Evolutionary conservation across 2,888 invertebrate genomes (phyloP), one percentile per base, ranked within the genome.

Genomic region (Argyra leucocephala): DNA sequence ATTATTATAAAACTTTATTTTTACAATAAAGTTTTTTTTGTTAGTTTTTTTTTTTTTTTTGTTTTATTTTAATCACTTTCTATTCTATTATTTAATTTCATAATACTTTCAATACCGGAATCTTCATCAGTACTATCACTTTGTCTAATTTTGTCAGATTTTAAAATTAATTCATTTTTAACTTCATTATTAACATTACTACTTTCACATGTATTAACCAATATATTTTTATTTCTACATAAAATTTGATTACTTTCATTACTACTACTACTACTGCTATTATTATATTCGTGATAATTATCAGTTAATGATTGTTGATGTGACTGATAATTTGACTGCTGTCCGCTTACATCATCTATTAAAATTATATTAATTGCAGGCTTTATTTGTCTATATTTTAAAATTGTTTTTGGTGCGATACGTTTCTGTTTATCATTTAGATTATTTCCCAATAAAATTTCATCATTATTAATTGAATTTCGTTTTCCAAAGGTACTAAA

Each of bases 51-150:
- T 67, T 63, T 31, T 31, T 7, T 31, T 31, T 7, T 31, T 31
- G 10, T 7, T 31, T 31, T 7, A 31, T 48, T 48, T 48, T 48
- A 48, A 48, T 48, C 48, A n/a, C 48, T 48, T 48, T 48, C 48
- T 48, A 48, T 48, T 48, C n/a, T 66, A 63, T 67, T 67, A 62
- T 67, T 69, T 26, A 68, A 62, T 66, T 66, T 69, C 68, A 69
- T 68, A 69, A 72, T 69, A 68, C 70, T 72, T 70, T 72, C 72
- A 62, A 72, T 71, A 59, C 72, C 72, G 6, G 71, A 71, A 67
- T 72, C 72, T 65, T 72, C 72, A 63, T 72, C 72, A 3, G 71
- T 70, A 64, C 72, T 72, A 68, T 71, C 71, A 67, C 68, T 69
- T 64, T 70, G 71, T 57, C 66, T 66, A 9, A 69, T 67, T 64